Base-by-base conservation (phyloP, 2,113 vertebrate species). In the Solea senegalensis region DNA sequence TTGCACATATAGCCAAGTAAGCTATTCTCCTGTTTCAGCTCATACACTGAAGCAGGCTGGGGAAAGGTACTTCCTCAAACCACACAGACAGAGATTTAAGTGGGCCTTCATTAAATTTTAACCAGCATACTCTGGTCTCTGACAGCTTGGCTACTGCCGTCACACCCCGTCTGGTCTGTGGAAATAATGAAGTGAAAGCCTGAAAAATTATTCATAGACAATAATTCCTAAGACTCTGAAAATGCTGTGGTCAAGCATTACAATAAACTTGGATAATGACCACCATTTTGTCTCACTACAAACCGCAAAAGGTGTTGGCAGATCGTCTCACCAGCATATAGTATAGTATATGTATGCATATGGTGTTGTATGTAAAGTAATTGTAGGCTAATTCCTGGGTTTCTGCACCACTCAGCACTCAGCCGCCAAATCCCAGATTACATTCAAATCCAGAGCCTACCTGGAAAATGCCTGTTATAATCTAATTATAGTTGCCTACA, bases 321-420 rank as follows among this genome's bases (percentile, higher is more conserved):
- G 59, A 65, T 39, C 49, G 49, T 45, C 26, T 4, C 48, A 46
- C 10, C 14, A 10, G 28, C 57, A 41, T 14, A 0, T 27, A 28
- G 54, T 59, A 3, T 21, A 69, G 15, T n/a, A 11, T 7, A 14
- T 56, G 54, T 15, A 12, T 52, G 43, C 69, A 27, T 73, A 41
- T 40, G 15, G 28, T 43, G 69, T 52, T 16, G 40, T 72, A 51
- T 76, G 48, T 45, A 63, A 44, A 60, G 68, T 70, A 59, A 65
- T 61, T 74, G 27, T 72, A 76, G 81, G n/a, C 44, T 72, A 56
- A 72, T 89, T 88, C 27, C 65, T 87, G 86, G 74, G 69, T 89
- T 93, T 93, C 91, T 45, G 75, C 83, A 85, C 80, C 69, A 80
- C 88, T 94, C 93, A 94, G 92, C 92, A 92, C 74, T 91, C 74